Percentiles rank a stretch among this genome's conserved stretches.
Conservation (phyloP, 2,113 vertebrate species). For the Leptodactylus fuscus region DNA sequence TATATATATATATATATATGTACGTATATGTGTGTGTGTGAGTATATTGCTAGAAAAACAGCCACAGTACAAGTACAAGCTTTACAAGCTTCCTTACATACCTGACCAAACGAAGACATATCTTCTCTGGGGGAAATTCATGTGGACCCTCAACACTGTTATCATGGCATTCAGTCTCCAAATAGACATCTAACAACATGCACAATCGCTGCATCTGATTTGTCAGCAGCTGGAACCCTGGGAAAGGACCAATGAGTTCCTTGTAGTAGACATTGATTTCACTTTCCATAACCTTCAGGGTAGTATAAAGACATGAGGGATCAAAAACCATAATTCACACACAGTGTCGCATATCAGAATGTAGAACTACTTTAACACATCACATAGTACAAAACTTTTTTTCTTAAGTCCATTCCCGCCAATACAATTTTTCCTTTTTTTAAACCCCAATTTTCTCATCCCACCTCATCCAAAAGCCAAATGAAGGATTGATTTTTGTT, state of each 20-base stretch:
- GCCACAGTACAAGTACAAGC: too few species aligned
- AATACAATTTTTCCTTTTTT: too few species aligned
- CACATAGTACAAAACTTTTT: too few species aligned
- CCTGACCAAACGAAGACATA: slow-evolving; percentile 95
- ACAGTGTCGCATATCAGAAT: neutral
- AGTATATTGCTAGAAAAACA: too few species aligned
- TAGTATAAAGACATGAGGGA: neutral
- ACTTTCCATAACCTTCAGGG: slow-evolving; percentile 88
- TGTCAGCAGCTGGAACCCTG: slow-evolving; percentile 93
- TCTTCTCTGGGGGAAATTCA: slow-evolving; percentile 97
- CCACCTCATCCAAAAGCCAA: too few species aligned
- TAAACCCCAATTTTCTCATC: too few species aligned
- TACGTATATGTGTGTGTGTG: too few species aligned
- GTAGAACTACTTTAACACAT: neutral
- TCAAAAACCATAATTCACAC: neutral
- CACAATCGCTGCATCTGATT: slow-evolving; percentile 94
- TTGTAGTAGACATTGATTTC: slow-evolving; percentile 91
- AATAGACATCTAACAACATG: slow-evolving; percentile 91
- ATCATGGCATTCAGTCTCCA: slow-evolving; percentile 93
- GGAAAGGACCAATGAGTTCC: slow-evolving; percentile 88
- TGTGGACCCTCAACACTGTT: slow-evolving; percentile 92
- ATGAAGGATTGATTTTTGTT: too few species aligned
- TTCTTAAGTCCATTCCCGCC: too few species aligned
- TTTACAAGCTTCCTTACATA: slow-evolving; percentile 63
- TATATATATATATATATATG: too few species aligned